A percentile compares a stretch with the other conserved stretches of the same genome.
These are phyloP conservation scores for Sinella curviseta DNA, from an alignment of 1,140 invertebrate species.

Conservation along the genomic window DNA sequence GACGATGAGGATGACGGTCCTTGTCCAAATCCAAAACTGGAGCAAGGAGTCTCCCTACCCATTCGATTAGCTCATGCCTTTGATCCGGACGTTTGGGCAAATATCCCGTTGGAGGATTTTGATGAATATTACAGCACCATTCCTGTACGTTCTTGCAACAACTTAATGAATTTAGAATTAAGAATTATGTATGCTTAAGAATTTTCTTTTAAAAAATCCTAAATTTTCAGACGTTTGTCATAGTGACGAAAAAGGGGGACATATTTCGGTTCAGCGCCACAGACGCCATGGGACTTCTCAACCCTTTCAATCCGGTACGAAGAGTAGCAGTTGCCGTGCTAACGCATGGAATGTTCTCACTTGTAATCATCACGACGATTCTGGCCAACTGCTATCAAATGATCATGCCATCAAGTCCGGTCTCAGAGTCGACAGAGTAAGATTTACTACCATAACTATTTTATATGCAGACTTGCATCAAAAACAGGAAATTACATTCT, in stretches of 20 bases:
- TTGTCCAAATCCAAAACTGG: not conserved
- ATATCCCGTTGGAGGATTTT: no score
- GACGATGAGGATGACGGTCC: slow-evolving; percentile 26
- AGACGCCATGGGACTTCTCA: slow-evolving; percentile 89
- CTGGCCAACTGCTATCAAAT: slow-evolving; percentile 96
- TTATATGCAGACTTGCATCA: no score
- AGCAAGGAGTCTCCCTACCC: no score
- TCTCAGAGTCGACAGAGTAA: slow-evolving; percentile 92
- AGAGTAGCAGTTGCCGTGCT: slow-evolving; percentile 91
- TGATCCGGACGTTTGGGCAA: no score
- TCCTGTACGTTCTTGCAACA: not conserved
- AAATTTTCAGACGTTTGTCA: not conserved
- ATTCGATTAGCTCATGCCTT: no score
- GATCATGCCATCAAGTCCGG: slow-evolving; percentile 90
- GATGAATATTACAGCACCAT: not conserved
- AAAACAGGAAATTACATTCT: no score
- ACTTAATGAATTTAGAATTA: not conserved
- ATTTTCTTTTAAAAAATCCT: not conserved
- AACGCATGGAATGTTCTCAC: no score
- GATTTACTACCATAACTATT: no score
- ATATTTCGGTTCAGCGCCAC: no score
- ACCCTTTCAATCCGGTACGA: slow-evolving; percentile 86
- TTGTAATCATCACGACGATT: slow-evolving; percentile 98
- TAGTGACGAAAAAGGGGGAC: not conserved
- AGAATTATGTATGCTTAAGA: not conserved